These are phyloP conservation scores for Aspidapion aeneum DNA, from an alignment of 2,888 invertebrate species.

Conservation along the genomic window DNA sequence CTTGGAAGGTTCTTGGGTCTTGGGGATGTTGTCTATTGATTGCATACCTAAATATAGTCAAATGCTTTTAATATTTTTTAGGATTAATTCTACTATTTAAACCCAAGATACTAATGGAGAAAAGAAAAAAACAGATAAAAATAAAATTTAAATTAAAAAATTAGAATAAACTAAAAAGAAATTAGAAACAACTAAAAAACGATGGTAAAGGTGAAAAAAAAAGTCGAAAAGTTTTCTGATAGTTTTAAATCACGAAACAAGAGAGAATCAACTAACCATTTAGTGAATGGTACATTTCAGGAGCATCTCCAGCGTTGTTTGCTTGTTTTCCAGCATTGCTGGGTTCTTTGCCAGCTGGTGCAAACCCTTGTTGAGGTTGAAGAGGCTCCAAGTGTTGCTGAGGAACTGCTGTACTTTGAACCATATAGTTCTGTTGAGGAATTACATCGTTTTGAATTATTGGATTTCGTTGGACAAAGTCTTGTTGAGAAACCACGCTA, in stretches of 20 bases:
- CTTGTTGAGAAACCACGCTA: background rate
- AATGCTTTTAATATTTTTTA: no score
- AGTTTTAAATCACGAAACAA: no score
- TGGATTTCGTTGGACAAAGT: background rate
- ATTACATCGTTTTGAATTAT: background rate
- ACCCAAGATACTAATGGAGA: no score
- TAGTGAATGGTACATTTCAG: background rate
- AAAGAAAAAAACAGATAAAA: no score
- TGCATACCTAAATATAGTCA: no score
- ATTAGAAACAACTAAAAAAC: no score
- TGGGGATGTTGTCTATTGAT: background rate
- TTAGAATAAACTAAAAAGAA: no score
- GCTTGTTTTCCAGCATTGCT: background rate
- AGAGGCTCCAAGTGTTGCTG: background rate
- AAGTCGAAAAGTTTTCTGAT: no score
- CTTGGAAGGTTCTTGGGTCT: background rate
- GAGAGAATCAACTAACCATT: no score
- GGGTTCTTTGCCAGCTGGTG: background rate
- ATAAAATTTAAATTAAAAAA: no score
- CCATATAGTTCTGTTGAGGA: background rate
- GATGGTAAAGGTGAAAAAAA: no score
- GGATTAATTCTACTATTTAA: no score
- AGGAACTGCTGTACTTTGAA: background rate
- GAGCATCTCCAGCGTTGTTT: background rate
- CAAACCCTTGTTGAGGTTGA: background rate